Conservation (phyloP, 2,113 vertebrate genomes). For the Bucco capensis region DNA sequence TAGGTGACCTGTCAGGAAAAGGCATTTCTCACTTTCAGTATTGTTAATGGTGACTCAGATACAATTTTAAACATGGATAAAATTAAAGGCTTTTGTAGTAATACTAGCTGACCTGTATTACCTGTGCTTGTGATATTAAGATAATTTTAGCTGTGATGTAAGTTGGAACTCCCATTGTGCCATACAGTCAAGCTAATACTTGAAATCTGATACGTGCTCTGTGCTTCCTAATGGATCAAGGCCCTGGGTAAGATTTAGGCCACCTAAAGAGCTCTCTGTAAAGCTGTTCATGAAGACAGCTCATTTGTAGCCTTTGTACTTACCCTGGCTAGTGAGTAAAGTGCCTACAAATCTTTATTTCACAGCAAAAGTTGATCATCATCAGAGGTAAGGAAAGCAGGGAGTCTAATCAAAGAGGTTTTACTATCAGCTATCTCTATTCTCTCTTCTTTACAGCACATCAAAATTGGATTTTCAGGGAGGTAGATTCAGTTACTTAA, state of each 20-base stretch:
- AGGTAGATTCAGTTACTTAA: not conserved
- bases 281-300: not conserved
- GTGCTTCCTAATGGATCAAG: not conserved
- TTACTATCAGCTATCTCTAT: not conserved
- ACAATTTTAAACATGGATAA: not conserved
- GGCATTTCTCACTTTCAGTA: not conserved
- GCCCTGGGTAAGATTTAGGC: not conserved
- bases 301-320: not conserved
- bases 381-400: not conserved
- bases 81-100: not conserved
- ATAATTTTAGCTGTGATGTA: not conserved
- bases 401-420: not conserved
- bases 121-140: not conserved
- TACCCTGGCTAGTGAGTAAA: not conserved
- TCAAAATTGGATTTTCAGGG: not conserved
- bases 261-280: not conserved
- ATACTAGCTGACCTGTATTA: not conserved
- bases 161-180: not conserved
- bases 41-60: not conserved
- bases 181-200: not conserved
- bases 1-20: not conserved
- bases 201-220: not conserved
- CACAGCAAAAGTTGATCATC: not conserved
- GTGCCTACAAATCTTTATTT: not conserved
- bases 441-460: not conserved